Conservation (phyloP, 2,113 vertebrate genomes). For the Podiceps cristatus region DNA sequence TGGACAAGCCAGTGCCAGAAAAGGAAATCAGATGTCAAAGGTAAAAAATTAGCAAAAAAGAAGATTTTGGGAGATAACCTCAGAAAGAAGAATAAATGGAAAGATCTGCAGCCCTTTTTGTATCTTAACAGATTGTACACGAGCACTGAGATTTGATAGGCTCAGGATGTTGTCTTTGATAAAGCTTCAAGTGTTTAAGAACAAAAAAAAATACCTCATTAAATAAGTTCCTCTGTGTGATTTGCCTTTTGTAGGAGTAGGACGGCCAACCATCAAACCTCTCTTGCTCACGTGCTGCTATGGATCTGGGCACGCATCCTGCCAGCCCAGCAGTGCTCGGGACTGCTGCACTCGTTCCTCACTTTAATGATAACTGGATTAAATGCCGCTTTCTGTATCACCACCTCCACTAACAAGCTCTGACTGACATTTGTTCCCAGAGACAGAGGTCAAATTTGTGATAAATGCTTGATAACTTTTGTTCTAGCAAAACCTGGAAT, state of each 20-base stretch:
- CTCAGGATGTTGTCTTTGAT: not conserved
- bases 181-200: not conserved
- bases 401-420: not conserved
- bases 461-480: not conserved
- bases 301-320: not conserved
- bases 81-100: not conserved
- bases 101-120: not conserved
- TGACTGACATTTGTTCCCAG: conserved; percentile 2
- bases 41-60: not conserved
- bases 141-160: not conserved
- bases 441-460: not conserved
- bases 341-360: accelerated
- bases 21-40: not conserved
- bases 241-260: not conserved
- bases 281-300: not conserved
- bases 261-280: not conserved
- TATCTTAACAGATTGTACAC: not conserved
- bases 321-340: not conserved
- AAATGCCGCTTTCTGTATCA: not conserved
- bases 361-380: not conserved
- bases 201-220: not conserved
- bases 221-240: accelerated
- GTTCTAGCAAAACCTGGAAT: not conserved
- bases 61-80: not conserved
- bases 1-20: accelerated